Evolutionary conservation across 2,797 vertebrate species (phyloP).

Genomic region (Peromyscus aztecus): DNA sequence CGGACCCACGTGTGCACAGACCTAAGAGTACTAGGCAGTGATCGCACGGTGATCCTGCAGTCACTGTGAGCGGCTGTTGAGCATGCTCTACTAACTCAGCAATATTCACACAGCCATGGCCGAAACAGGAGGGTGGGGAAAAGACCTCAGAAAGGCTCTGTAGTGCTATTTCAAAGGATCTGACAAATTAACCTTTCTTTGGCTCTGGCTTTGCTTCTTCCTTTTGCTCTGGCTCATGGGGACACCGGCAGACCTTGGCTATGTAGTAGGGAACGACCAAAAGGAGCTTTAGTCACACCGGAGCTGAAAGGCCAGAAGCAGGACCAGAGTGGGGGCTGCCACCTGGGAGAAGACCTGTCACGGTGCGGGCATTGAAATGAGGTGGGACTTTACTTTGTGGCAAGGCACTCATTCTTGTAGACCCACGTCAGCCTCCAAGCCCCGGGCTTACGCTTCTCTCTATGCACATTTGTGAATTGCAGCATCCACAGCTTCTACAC

Average conservation of each 20-base stretch:
- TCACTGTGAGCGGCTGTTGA: not conserved
- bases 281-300: not conserved
- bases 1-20: not conserved
- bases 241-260: not conserved
- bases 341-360: not conserved
- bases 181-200: not conserved
- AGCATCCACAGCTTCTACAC: fast-evolving
- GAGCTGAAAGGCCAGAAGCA: not conserved
- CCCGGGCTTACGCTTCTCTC: not conserved
- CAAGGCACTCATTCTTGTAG: no score
- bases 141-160: not conserved
- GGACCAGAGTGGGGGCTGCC: not conserved
- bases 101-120: not conserved
- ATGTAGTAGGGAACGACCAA: not conserved
- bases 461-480: not conserved
- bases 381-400: not conserved
- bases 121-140: not conserved
- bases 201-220: not conserved
- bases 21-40: not conserved
- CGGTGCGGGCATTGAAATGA: not conserved
- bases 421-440: not conserved
- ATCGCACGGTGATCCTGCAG: not conserved
- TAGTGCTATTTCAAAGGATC: not conserved
- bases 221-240: not conserved
- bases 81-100: not conserved